Conservation (phyloP, 2,113 vertebrate genomes). For the Petrocephalus zakoni region DNA sequence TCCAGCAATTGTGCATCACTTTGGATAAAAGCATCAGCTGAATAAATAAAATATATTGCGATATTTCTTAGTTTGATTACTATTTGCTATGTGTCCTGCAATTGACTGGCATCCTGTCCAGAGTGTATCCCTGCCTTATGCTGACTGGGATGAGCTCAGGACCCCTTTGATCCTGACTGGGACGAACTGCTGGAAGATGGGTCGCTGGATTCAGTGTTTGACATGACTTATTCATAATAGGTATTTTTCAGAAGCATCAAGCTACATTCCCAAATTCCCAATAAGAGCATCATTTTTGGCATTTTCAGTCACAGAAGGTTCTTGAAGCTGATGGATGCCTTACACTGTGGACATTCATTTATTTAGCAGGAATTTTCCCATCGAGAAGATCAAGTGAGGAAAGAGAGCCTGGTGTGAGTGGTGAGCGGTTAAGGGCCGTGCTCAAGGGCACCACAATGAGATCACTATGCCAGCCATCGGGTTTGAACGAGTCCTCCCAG, state of each 20-base stretch:
- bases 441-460: not conserved
- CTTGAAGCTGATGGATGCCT: not conserved
- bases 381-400: not conserved
- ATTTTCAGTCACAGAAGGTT: not conserved
- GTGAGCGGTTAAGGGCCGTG: not conserved
- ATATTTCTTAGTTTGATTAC: not conserved
- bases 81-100: not conserved
- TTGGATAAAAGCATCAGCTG: not conserved
- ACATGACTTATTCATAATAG: not conserved
- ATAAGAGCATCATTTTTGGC: not conserved
- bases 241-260: not conserved
- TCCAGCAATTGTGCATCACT: not conserved
- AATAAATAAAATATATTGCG: not conserved
- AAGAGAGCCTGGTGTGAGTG: not conserved
- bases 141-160: not conserved
- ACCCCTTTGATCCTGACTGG: not conserved
- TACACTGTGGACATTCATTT: not conserved
- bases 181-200: not conserved
- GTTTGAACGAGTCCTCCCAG: not conserved
- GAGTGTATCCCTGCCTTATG: not conserved
- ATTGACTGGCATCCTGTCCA: not conserved
- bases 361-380: not conserved
- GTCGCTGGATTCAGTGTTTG: not conserved
- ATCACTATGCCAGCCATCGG: not conserved
- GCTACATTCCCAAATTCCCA: not conserved